Evolutionary conservation across 1,140 invertebrate species (phyloP).

Genomic region (Euglossa dilemma): DNA sequence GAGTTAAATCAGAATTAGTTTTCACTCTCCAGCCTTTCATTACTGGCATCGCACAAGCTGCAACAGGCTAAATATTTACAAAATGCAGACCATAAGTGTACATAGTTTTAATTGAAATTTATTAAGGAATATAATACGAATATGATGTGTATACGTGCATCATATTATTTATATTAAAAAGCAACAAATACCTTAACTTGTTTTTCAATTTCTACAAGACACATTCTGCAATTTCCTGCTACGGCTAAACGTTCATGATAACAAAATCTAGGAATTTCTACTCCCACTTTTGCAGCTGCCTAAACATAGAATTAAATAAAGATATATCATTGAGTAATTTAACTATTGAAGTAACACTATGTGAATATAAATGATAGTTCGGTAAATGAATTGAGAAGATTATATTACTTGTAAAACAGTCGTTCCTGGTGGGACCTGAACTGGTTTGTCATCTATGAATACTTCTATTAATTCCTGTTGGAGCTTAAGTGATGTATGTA

Average conservation of each 20-base stretch:
- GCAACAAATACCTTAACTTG: conserved; percentile 86
- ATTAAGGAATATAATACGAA: not conserved
- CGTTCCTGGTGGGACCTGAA: conserved; percentile 97
- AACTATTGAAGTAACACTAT: not conserved
- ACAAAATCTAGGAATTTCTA: conserved; percentile 99
- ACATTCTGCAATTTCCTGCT: conserved; percentile 99
- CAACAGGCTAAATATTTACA: conserved; percentile 92
- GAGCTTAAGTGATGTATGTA: conserved; percentile 72
- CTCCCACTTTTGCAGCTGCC: conserved; percentile 97
- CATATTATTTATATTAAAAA: not conserved
- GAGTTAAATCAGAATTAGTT: conserved; percentile 97
- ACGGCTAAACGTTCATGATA: conserved; percentile 99
- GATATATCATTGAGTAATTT: not conserved
- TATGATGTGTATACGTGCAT: not conserved
- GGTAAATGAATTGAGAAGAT: not conserved
- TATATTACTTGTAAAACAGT: conserved; percentile 95
- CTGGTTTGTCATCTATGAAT: conserved; percentile 98
- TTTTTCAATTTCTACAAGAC: conserved; percentile 99
- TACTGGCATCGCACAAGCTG: conserved; percentile 99
- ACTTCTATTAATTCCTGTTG: conserved; percentile 94
- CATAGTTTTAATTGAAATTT: conserved; percentile 9
- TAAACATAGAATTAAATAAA: conserved; percentile 75
- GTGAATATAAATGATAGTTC: not conserved
- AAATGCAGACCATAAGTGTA: not conserved
- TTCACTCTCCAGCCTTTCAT: conserved; percentile 99